Evolutionary conservation across 2,113 vertebrate species (phyloP).

Genomic region (Malurus elegans): DNA sequence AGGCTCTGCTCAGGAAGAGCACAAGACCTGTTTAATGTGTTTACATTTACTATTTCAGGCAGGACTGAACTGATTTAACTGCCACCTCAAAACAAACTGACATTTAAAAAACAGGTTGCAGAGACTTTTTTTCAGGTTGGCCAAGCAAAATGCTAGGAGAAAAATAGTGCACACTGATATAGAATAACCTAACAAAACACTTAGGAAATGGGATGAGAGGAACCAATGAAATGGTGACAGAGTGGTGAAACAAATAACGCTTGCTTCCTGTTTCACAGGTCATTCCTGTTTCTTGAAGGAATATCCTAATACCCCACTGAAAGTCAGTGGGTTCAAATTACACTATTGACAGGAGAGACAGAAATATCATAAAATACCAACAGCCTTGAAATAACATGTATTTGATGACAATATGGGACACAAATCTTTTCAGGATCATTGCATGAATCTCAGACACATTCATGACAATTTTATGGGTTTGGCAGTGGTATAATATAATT

Average conservation of each 20-base stretch:
- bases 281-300: not conserved
- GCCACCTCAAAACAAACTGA: constrained; percentile 9
- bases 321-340: not conserved
- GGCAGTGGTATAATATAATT: not conserved
- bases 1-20: not conserved
- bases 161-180: not conserved
- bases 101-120: constrained; percentile 31
- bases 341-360: not conserved
- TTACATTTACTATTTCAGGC: constrained; percentile 21
- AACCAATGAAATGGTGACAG: not conserved
- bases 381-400: not conserved
- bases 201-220: not conserved
- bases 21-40: not conserved
- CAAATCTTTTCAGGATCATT: not conserved
- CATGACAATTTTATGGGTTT: not conserved
- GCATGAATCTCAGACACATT: not conserved
- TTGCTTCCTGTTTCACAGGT: not conserved
- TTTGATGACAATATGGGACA: not conserved
- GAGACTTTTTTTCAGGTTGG: not conserved
- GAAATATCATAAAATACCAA: not conserved
- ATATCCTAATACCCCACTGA: not conserved
- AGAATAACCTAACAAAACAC: not conserved
- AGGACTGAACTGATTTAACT: constrained; percentile 10
- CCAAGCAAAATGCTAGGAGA: not conserved
- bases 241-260: not conserved